Conservation (phyloP, 2,113 vertebrate species). For the Cryptotis parvus region DNA sequence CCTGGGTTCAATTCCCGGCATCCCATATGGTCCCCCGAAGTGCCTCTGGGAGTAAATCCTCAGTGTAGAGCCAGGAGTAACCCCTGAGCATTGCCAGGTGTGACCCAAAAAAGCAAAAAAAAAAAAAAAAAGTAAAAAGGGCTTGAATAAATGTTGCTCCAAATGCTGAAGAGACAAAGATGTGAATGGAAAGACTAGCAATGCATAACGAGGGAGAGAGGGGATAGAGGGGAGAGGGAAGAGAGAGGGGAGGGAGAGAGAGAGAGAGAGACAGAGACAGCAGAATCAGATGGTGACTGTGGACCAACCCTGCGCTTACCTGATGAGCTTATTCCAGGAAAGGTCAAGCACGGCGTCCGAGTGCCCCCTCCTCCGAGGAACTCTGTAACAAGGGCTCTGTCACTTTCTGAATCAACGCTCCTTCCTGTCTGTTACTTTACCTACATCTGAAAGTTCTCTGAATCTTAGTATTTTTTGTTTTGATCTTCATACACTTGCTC, state of each 20-base stretch:
- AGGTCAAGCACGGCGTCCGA: constrained; percentile 95
- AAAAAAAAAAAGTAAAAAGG: too few species aligned
- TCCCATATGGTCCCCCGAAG: too few species aligned
- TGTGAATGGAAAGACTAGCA: accelerated
- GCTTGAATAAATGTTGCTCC: not conserved
- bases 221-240: too few species aligned
- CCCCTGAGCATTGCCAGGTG: too few species aligned
- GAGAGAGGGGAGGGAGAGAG: too few species aligned
- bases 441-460: not conserved
- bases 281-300: not conserved
- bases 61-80: too few species aligned
- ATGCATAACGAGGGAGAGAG: too few species aligned
- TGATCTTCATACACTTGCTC: not conserved
- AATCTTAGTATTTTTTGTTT: not conserved
- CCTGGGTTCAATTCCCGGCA: too few species aligned
- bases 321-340: constrained; percentile 95
- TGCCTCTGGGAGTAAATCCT: too few species aligned
- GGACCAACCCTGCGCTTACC: constrained; percentile 84
- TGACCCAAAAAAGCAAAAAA: too few species aligned
- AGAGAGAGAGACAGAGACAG: not conserved
- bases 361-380: constrained; percentile 91
- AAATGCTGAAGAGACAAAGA: not conserved
- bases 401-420: constrained; percentile 39
- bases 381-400: constrained; percentile 83
- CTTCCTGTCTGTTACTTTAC: too few species aligned